phyloP scores from a whole-genome alignment of 2,888 invertebrate genomes.

The Lamproptera curius region DNA sequence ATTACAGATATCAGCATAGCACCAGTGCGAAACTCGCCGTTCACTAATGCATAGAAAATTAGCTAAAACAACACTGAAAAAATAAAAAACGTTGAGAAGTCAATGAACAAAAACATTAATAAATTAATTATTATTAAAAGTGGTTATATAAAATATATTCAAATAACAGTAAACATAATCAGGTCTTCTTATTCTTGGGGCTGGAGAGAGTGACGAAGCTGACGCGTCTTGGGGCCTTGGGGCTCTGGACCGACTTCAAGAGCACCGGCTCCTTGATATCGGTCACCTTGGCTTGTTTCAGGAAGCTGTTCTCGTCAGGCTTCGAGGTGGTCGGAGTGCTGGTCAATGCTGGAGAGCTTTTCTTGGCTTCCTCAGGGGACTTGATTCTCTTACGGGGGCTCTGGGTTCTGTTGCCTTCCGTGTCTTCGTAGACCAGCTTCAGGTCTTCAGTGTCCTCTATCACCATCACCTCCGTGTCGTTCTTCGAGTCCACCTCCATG shows the following conservation, averaged over 20 bases:
- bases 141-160: too few relatives aligned
- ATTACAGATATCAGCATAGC: too few relatives aligned
- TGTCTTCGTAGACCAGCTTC: conserved; percentile 73
- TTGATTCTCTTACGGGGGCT: conserved; percentile 11
- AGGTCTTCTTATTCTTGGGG: conserved; percentile 82
- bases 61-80: too few relatives aligned
- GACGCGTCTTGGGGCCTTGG: conserved; percentile 82
- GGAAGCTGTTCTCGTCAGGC: conserved; percentile 35
- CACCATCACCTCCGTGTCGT: conserved; percentile 25
- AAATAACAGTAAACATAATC: conserved; percentile 23
- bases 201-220: conserved; percentile 87
- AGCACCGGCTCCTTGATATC: conserved; percentile 47
- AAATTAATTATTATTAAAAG: too few relatives aligned
- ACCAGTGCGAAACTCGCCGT: too few relatives aligned
- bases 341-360: conserved; percentile 23
- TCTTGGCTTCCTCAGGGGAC: background rate
- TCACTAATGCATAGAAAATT: too few relatives aligned
- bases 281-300: conserved; percentile 57
- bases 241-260: conserved; percentile 41
- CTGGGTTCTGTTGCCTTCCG: conserved; percentile 35
- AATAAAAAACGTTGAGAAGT: too few relatives aligned
- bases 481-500: conserved; percentile 28
- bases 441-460: conserved; percentile 75
- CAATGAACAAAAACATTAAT: too few relatives aligned
- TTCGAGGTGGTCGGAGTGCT: conserved; percentile 19